phyloP scores from a whole-genome alignment of 1,140 invertebrate genomes.

The Fopius arisanus region DNA sequence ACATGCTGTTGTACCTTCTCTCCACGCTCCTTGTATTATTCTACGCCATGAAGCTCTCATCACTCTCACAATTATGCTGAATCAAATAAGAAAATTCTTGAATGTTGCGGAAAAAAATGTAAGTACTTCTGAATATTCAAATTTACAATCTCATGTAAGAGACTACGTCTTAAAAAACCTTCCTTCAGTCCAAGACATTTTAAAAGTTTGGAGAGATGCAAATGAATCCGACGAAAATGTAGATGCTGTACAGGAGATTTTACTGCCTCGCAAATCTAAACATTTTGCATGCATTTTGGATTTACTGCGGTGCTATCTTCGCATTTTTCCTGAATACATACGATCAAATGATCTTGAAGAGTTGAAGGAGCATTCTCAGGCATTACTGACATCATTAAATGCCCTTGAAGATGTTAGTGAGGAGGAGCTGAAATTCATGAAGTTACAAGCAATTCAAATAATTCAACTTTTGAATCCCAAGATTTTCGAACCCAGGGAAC shows the following conservation, averaged over 20 bases:
- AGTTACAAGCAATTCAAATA: slow-evolving; percentile 73
- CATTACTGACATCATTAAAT: slow-evolving; percentile 46
- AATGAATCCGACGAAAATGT: slow-evolving; percentile 41
- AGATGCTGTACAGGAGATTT: slow-evolving; percentile 42
- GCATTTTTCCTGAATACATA: slow-evolving; percentile 65
- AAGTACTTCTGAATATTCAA: slow-evolving; percentile 28
- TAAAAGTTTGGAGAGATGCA: slow-evolving; percentile 62
- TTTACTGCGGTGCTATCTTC: slow-evolving; percentile 66
- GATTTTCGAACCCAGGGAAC: slow-evolving; percentile 66
- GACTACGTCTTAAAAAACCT: slow-evolving; percentile 58
- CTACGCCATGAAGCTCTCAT: slow-evolving; percentile 49
- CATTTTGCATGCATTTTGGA: slow-evolving; percentile 65
- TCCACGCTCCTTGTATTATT: slow-evolving; percentile 43
- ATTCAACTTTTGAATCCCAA: slow-evolving; percentile 69
- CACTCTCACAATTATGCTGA: slow-evolving; percentile 48
- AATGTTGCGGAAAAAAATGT: slow-evolving; percentile 32
- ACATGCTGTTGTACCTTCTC: slow-evolving; percentile 42
- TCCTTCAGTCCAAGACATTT: slow-evolving; percentile 62
- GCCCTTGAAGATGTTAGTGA: slow-evolving; percentile 39
- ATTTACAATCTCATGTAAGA: slow-evolving; percentile 36
- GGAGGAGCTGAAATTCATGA: slow-evolving; percentile 62
- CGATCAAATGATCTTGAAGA: slow-evolving; percentile 41
- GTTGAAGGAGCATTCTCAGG: slow-evolving; percentile 44
- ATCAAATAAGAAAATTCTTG: slow-evolving; percentile 43
- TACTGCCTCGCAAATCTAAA: slow-evolving; percentile 47